Percentiles rank a stretch among this genome's conserved stretches.
Conservation (phyloP, 1,140 invertebrate species). For the Cyclina sinensis region DNA sequence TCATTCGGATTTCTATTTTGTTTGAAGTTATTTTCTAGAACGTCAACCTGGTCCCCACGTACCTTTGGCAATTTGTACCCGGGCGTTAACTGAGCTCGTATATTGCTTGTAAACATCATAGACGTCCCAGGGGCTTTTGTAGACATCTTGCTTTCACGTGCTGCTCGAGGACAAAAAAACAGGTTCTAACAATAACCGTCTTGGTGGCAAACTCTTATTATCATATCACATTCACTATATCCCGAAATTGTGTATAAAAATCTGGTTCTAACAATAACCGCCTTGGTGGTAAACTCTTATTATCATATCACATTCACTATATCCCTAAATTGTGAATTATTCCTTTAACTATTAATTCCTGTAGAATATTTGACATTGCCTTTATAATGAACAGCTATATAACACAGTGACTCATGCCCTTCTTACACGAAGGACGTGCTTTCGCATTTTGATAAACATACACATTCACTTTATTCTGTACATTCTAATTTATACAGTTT, state of each 20-base stretch:
- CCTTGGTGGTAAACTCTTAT: background rate
- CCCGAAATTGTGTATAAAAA: background rate
- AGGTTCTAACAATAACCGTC: background rate
- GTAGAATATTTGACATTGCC: background rate
- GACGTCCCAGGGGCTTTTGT: background rate
- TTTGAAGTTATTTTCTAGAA: conserved; percentile 77
- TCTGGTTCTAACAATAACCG: background rate
- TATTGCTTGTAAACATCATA: conserved; percentile 64
- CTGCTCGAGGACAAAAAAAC: background rate
- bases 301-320: background rate
- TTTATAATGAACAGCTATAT: background rate
- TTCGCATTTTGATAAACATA: conserved; percentile 5
- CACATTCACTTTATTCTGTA: background rate
- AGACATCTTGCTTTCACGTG: background rate
- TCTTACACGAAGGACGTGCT: background rate
- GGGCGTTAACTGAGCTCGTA: conserved; percentile 76
- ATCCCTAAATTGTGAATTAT: background rate
- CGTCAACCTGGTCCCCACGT: conserved; percentile 67
- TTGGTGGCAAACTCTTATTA: background rate
- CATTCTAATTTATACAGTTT: background rate
- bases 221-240: too few species aligned
- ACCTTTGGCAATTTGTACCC: conserved; percentile 72
- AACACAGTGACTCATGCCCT: background rate
- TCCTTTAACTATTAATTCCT: background rate
- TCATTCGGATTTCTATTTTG: conserved; percentile 78